Percentiles rank a stretch among this genome's conserved stretches.
phyloP scores from a whole-genome alignment of 2,888 invertebrate species.

The Himalopsyche tibetana region DNA sequence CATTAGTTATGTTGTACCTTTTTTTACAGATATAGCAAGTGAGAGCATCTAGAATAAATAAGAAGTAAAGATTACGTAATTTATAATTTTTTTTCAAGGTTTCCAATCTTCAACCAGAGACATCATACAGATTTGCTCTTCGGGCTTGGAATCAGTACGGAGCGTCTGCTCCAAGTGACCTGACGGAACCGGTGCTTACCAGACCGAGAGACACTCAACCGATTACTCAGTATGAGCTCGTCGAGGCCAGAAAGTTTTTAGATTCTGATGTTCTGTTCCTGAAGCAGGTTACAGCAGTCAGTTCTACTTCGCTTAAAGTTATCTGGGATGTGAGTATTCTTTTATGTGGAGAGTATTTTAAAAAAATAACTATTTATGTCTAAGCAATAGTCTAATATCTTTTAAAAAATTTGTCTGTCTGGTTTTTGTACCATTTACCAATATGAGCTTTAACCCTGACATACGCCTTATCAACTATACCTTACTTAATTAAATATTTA shows the following conservation, averaged over 20 bases:
- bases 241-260: conserved; percentile 85
- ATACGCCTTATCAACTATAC: too few relatives aligned
- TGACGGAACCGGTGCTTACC: conserved; percentile 85
- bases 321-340: conserved; percentile 85
- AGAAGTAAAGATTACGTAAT: too few relatives aligned
- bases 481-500: neutral
- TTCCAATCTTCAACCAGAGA: conserved; percentile 84
- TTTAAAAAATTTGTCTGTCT: too few relatives aligned
- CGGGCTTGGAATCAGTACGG: conserved; percentile 92
- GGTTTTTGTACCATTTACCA: neutral
- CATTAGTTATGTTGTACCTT: neutral
- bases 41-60: too few relatives aligned
- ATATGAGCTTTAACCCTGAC: neutral
- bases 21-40: too few relatives aligned
- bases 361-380: neutral
- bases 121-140: conserved; percentile 90
- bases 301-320: conserved; percentile 86
- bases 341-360: conserved; percentile 20
- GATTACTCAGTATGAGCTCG: conserved; percentile 85
- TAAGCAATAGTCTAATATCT: neutral
- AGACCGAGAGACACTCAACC: conserved; percentile 80
- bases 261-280: conserved; percentile 88
- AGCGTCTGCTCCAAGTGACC: conserved; percentile 86
- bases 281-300: conserved; percentile 81
- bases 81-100: conserved; percentile 71